Conservation (phyloP, 1,140 invertebrate species). For the Mercenaria mercenaria region DNA sequence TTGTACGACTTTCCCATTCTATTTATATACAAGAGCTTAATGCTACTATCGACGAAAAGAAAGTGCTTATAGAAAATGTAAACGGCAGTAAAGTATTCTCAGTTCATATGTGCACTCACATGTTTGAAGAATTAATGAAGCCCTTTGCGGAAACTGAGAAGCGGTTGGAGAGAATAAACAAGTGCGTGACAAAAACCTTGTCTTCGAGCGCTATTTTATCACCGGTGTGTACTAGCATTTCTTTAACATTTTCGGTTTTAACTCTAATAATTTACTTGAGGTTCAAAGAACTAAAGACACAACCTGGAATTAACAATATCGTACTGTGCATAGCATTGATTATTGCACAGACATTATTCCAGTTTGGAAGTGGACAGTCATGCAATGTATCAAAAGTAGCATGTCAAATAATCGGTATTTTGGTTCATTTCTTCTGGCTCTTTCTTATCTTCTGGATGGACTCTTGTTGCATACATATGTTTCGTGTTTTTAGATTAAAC, state of each 20-base stretch:
- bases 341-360: slow-evolving; percentile 84
- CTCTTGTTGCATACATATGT: slow-evolving; percentile 91
- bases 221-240: not conserved
- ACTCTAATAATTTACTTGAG: slow-evolving; percentile 71
- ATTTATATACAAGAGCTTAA: not conserved
- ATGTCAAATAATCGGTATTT: slow-evolving; percentile 88
- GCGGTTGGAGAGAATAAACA: not conserved
- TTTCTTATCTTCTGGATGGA: slow-evolving; percentile 98
- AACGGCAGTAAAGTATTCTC: not conserved
- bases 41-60: not conserved
- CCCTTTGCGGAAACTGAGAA: not conserved
- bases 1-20: not conserved
- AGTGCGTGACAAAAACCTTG: not conserved
- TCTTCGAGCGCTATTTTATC: not conserved
- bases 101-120: not conserved
- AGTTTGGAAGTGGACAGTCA: slow-evolving; percentile 78
- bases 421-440: slow-evolving; percentile 96
- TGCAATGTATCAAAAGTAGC: slow-evolving; percentile 40
- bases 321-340: slow-evolving; percentile 84
- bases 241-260: not conserved
- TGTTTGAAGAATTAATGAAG: not conserved
- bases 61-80: not conserved
- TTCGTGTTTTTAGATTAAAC: slow-evolving; percentile 86
- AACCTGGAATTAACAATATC: slow-evolving; percentile 86
- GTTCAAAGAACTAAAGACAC: slow-evolving; percentile 84